Evolutionary conservation across 2,888 invertebrate genomes (phyloP), one percentile per base, ranked within the genome.

Genomic region (Resseliella maxima): DNA sequence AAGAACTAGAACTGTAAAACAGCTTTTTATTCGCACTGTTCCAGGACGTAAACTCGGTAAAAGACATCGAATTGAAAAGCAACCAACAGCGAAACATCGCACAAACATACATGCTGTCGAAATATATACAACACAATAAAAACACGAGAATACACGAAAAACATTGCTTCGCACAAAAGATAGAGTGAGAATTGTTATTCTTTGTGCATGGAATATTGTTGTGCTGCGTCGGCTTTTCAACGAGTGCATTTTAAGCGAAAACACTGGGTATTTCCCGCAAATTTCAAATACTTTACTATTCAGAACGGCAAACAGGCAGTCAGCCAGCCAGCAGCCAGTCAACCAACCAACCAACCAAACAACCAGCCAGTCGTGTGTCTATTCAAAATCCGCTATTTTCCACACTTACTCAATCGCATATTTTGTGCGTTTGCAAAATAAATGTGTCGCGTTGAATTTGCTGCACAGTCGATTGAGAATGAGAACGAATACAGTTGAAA

Each of bases 381-480:
- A 35, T 72, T 72, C 31, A 72, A 31, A 72, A 72, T 72, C 72
- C 72, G 31, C 72, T 72, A 72, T 72, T 72, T 72, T 72, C 72
- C 72, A 72, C 72, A 72, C 72, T 72, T 72, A 72, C 18, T 72
- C 72, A 31, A 72, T 72, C 31, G 72, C 72, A 2, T 72, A 31
- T 72, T 72, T 72, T 72, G 72, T 72, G 72, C 72, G 72, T 72
- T 72, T n/a, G n/a, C 72, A 72, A 72, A n/a, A 72, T 35, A 72
- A 72, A 72, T 35, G 72, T 35, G 72, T 31, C 31, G 72, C 31
- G 72, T 72, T 72, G 72, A 72, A 72, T 72, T 35, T 72, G 72
- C 72, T 35, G 72, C 72, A 35, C 35, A 31, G 31, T 2, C 2
- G 59, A n/a, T 18, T 18, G 46, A 50, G 18, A 50, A 50, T 18